Conservation (phyloP, 2,113 vertebrate species). For the Grammomys dolichurus region DNA sequence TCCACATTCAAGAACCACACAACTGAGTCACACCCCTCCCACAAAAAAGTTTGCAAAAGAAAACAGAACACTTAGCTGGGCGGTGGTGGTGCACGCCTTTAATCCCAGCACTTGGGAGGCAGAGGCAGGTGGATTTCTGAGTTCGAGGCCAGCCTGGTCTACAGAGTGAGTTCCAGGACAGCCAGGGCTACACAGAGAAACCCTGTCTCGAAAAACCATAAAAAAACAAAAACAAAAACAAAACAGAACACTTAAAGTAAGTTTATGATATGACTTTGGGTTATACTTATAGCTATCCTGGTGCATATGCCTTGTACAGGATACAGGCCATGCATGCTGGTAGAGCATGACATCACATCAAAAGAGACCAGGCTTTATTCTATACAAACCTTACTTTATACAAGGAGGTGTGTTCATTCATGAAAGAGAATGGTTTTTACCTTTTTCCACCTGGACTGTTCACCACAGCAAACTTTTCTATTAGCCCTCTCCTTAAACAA, state of each 20-base stretch:
- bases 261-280: background rate
- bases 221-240: too few species aligned
- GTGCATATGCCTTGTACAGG: too few species aligned
- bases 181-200: too few species aligned
- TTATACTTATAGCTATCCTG: background rate
- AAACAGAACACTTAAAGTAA: background rate
- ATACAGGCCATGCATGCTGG: background rate
- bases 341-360: background rate
- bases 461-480: background rate
- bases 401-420: background rate
- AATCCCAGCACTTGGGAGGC: too few species aligned
- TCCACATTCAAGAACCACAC: background rate
- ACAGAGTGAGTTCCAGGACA: too few species aligned
- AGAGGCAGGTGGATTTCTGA: too few species aligned
- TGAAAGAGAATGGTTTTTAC: background rate
- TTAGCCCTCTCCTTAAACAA: too few species aligned
- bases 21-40: too few species aligned
- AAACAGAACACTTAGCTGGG: too few species aligned
- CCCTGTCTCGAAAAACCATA: too few species aligned
- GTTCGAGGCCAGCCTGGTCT: too few species aligned
- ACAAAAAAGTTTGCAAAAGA: background rate
- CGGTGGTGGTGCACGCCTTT: too few species aligned
- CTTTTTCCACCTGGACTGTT: background rate
- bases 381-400: rapidly evolving
- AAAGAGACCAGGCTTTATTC: background rate